Evolutionary conservation across 2,797 vertebrate species (phyloP).

Genomic region (Alfaro cultratus): DNA sequence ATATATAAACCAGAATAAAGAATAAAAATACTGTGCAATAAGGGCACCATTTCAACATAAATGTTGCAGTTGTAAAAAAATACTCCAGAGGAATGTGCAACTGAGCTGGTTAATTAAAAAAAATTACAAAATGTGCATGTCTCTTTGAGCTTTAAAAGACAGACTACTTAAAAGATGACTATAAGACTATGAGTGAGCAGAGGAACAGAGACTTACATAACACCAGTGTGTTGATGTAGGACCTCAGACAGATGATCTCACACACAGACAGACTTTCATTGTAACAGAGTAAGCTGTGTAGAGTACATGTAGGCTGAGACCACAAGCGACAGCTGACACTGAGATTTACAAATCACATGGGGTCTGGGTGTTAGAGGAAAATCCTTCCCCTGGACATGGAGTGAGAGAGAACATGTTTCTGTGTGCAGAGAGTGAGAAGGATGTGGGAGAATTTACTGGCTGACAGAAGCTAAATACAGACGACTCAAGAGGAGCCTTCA

Average conservation of each 20-base stretch:
- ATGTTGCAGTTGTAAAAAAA: too few species aligned
- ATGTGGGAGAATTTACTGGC: slow-evolving; percentile 14
- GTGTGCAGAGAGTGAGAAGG: slow-evolving; percentile 3
- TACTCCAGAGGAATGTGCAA: too few species aligned
- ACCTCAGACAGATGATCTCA: slow-evolving; percentile 48
- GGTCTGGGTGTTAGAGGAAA: slow-evolving; percentile 27
- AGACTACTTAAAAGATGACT: too few species aligned
- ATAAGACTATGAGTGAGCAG: background rate
- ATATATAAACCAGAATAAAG: too few species aligned
- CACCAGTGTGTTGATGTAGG: slow-evolving; percentile 37
- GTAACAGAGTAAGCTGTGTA: slow-evolving; percentile 22
- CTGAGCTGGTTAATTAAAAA: too few species aligned
- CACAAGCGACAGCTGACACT: slow-evolving; percentile 41
- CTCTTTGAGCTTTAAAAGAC: too few species aligned
- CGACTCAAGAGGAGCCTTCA: background rate
- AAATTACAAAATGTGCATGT: too few species aligned
- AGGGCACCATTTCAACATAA: too few species aligned
- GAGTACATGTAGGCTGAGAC: slow-evolving; percentile 25
- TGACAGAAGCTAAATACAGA: slow-evolving; percentile 3
- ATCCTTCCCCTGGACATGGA: slow-evolving; percentile 14
- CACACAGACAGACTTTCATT: slow-evolving; percentile 27
- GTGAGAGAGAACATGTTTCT: background rate
- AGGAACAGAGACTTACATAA: slow-evolving; percentile 36
- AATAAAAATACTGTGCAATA: too few species aligned
- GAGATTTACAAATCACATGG: slow-evolving; percentile 12